These are phyloP conservation scores for Andrena hattorfiana DNA, from an alignment of 2,888 invertebrate genomes.

Conservation along the genomic window DNA sequence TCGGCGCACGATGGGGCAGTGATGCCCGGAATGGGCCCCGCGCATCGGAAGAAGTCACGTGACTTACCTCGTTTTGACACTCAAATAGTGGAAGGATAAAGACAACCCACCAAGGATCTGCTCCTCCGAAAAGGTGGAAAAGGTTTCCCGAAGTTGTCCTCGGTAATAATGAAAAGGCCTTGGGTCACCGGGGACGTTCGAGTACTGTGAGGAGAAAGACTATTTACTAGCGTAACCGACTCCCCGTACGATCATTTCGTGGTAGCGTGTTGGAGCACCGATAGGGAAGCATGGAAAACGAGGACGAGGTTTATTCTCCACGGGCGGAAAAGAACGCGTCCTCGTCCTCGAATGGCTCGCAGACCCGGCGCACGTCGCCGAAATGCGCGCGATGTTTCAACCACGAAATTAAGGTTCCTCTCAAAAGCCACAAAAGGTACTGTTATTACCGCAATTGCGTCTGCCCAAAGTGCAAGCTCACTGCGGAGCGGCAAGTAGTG, in stretches of 20 bases:
- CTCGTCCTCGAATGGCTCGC: constrained; percentile 15
- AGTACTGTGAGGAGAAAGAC: background rate
- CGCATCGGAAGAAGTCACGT: background rate
- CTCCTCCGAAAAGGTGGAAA: no score
- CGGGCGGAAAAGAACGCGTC: constrained; percentile 26
- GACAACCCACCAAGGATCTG: background rate
- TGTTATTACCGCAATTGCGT: constrained; percentile 94
- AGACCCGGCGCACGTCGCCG: constrained; percentile 10
- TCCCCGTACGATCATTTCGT: background rate
- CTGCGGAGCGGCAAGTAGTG: constrained; percentile 94
- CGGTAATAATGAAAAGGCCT: background rate
- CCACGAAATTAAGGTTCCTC: constrained; percentile 94
- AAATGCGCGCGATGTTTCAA: constrained; percentile 90
- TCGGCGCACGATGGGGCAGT: background rate
- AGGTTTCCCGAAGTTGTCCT: background rate
- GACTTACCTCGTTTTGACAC: constrained; percentile 1
- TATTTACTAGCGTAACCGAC: constrained; percentile 6
- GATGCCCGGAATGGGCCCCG: background rate
- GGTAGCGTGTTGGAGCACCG: constrained; percentile 9
- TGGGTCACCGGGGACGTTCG: background rate
- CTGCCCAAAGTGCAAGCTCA: constrained; percentile 94
- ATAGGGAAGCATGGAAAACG: constrained; percentile 42
- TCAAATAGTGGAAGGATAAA: background rate
- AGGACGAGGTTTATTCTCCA: constrained; percentile 8
- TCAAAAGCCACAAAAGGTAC: constrained; percentile 97